Evolutionary conservation across 2,888 invertebrate genomes (phyloP).

Genomic region (Limnephilus auricula): DNA sequence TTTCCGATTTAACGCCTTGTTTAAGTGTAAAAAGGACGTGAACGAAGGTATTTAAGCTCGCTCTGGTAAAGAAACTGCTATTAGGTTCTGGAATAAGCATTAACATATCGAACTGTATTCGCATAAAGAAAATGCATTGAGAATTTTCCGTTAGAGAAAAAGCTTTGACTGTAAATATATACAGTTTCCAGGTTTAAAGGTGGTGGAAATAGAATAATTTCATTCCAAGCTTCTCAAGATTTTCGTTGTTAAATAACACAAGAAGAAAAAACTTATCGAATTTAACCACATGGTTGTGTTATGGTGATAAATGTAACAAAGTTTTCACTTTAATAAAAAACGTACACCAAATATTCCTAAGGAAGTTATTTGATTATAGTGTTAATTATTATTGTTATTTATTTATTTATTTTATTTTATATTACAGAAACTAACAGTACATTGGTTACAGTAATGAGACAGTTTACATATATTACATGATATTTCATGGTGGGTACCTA

Average conservation of each 20-base stretch:
- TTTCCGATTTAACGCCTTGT: neutral
- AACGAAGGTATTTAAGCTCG: neutral
- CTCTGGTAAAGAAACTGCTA: slow-evolving; percentile 2
- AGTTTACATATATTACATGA: too few species aligned
- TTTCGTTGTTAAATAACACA: neutral
- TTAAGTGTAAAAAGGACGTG: neutral
- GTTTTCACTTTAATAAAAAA: too few species aligned
- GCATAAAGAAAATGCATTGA: slow-evolving; percentile 32
- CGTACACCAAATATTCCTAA: too few species aligned
- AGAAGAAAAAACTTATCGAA: neutral
- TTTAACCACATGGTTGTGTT: neutral
- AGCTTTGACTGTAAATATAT: neutral
- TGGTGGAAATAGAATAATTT: slow-evolving; percentile 57
- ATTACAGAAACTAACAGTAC: too few species aligned
- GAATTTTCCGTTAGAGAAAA: neutral
- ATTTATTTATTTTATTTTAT: too few species aligned
- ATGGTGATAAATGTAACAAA: too few species aligned
- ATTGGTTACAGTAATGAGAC: too few species aligned
- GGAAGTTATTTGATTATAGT: too few species aligned
- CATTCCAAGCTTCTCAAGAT: slow-evolving; percentile 40
- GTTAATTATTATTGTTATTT: too few species aligned
- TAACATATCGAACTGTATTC: slow-evolving; percentile 27
- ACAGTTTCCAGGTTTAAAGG: neutral
- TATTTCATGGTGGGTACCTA: too few species aligned
- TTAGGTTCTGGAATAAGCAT: neutral